These are phyloP conservation scores for Amphipoea oculea DNA, from an alignment of 2,888 invertebrate species.

Conservation along the genomic window DNA sequence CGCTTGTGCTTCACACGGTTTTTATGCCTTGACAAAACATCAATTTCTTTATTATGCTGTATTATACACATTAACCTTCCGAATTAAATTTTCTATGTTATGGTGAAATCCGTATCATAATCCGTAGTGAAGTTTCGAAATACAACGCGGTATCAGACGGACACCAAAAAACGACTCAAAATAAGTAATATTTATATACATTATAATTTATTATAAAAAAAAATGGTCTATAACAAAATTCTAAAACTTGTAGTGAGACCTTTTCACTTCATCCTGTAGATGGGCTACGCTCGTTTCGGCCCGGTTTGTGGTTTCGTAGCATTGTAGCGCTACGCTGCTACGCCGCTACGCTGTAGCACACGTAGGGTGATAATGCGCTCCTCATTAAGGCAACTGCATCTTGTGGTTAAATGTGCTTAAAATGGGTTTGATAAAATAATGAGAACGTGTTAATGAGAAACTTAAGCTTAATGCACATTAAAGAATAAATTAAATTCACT, in stretches of 20 bases:
- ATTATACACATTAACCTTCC: neutral
- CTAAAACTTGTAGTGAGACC: constrained; percentile 3
- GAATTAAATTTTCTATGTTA: neutral
- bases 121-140: neutral
- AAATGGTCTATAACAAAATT: neutral
- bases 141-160: neutral
- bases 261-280: constrained; percentile 7
- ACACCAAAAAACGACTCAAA: neutral
- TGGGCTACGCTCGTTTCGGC: constrained; percentile 11
- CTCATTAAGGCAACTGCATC: constrained; percentile 43
- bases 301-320: constrained; percentile 26
- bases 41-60: neutral
- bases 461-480: neutral
- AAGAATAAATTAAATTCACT: neutral
- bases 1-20: neutral
- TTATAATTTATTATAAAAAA: neutral
- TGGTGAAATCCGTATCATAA: neutral
- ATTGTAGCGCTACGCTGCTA: constrained; percentile 31
- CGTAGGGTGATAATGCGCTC: constrained; percentile 28
- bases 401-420: constrained; percentile 20
- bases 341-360: constrained; percentile 47
- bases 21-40: neutral
- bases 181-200: neutral
- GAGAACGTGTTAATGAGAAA: neutral
- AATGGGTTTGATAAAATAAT: constrained; percentile 24